Conservation (phyloP, 1,140 invertebrate genomes). For the Notospermus geniculatus region DNA sequence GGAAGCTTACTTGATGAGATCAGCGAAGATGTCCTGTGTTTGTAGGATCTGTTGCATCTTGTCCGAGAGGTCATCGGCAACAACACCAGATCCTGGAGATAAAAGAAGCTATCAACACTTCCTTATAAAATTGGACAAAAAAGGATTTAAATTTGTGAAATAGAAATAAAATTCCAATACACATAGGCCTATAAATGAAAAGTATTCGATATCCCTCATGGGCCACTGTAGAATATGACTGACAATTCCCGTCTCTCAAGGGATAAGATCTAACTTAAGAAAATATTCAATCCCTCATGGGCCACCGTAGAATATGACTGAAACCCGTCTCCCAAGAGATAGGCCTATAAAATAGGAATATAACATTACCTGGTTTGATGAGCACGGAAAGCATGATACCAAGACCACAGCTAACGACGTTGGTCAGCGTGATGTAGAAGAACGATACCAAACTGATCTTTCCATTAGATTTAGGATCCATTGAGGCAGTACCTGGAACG, state of each 20-base stretch:
- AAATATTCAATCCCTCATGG: too few species aligned
- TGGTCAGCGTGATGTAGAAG: constrained; percentile 31
- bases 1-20: constrained; percentile 58
- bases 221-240: constrained; percentile 77
- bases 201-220: too few species aligned
- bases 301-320: constrained; percentile 76
- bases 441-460: constrained; percentile 33
- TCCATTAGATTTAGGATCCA: constrained; percentile 38
- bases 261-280: too few species aligned
- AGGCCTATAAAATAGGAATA: too few species aligned
- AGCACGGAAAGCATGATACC: constrained; percentile 80
- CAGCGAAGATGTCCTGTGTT: constrained; percentile 56
- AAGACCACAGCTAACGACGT: constrained; percentile 28
- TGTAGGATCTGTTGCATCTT: constrained; percentile 24
- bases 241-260: too few species aligned
- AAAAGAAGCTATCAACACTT: neutral
- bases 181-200: too few species aligned
- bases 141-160: too few species aligned
- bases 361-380: constrained; percentile 77
- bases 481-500: constrained; percentile 67
- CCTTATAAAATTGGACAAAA: too few species aligned
- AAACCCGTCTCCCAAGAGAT: too few species aligned
- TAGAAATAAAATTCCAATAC: too few species aligned
- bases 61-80: constrained; percentile 36
- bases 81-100: constrained; percentile 78